phyloP scores from a whole-genome alignment of 2,888 invertebrate species.

The Biston stratarius region DNA sequence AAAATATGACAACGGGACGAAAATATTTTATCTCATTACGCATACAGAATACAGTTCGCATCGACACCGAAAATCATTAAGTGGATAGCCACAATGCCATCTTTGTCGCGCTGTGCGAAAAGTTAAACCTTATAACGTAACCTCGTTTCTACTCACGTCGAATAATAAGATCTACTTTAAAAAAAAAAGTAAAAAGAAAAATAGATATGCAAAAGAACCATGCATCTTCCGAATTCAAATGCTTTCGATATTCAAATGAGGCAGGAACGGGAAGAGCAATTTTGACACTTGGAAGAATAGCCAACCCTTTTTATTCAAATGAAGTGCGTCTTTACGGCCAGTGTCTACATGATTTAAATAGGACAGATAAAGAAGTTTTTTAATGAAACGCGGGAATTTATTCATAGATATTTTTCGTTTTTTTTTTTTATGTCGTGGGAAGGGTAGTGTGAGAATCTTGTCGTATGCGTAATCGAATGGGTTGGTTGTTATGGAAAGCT shows the following conservation, averaged over 20 bases:
- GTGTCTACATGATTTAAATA: constrained; percentile 60
- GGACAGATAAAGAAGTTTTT: constrained; percentile 71
- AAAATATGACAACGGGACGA: constrained; percentile 78
- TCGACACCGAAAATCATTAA: constrained; percentile 66
- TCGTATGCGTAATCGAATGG: constrained; percentile 77
- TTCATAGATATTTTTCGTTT: constrained; percentile 68
- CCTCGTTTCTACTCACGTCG: constrained; percentile 34
- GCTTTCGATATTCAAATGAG: constrained; percentile 81
- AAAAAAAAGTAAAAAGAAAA: constrained; percentile 50
- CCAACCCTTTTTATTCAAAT: constrained; percentile 81
- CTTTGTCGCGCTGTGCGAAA: constrained; percentile 70
- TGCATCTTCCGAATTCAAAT: constrained; percentile 59
- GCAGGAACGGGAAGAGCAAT: constrained; percentile 81
- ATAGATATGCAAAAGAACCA: constrained; percentile 80
- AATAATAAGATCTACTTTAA: constrained; percentile 27
- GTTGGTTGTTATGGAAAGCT: constrained; percentile 80
- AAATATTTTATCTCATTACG: constrained; percentile 85
- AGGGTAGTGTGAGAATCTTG: constrained; percentile 61
- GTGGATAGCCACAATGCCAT: constrained; percentile 49
- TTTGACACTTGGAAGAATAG: constrained; percentile 84
- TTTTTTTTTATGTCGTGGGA: constrained; percentile 62
- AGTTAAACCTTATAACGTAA: constrained; percentile 58
- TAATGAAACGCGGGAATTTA: constrained; percentile 66
- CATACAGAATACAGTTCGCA: constrained; percentile 60
- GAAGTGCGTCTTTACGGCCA: constrained; percentile 71